Conservation (phyloP, 2,113 vertebrate genomes). For the Pithys albifrons region DNA sequence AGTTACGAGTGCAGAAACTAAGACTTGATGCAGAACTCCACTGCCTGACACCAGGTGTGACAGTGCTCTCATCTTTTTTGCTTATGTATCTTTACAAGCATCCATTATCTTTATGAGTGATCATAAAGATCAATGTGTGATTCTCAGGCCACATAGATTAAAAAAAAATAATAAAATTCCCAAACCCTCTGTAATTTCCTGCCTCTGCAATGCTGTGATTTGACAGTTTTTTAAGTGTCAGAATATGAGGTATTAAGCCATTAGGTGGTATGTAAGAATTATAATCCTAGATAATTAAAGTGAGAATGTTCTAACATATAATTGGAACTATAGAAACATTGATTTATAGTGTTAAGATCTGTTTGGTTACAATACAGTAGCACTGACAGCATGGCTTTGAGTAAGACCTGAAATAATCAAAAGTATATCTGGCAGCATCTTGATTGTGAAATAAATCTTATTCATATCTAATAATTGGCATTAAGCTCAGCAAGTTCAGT, state of each 20-base stretch:
- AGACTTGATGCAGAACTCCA: background rate
- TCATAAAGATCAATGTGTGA: background rate
- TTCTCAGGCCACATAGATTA: background rate
- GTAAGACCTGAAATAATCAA: background rate
- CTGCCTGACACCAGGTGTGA: background rate
- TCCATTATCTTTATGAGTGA: background rate
- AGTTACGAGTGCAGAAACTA: background rate
- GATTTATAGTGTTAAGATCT: background rate
- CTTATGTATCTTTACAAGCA: background rate
- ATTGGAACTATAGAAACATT: background rate
- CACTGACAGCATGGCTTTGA: background rate
- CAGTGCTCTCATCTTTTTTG: background rate
- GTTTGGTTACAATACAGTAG: background rate
- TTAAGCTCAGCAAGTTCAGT: background rate
- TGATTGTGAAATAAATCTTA: background rate
- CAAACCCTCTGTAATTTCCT: background rate
- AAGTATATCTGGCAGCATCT: background rate
- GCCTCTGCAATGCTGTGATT: background rate
- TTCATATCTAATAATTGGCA: background rate
- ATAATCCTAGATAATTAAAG: background rate
- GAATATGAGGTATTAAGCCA: background rate
- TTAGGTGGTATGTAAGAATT: background rate
- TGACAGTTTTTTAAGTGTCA: background rate
- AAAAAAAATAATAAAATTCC: background rate
- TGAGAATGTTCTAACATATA: background rate